Percentiles rank a stretch among this genome's conserved stretches.
Conservation (phyloP, 2,888 invertebrate genomes). For the Dendrolimus houi region DNA sequence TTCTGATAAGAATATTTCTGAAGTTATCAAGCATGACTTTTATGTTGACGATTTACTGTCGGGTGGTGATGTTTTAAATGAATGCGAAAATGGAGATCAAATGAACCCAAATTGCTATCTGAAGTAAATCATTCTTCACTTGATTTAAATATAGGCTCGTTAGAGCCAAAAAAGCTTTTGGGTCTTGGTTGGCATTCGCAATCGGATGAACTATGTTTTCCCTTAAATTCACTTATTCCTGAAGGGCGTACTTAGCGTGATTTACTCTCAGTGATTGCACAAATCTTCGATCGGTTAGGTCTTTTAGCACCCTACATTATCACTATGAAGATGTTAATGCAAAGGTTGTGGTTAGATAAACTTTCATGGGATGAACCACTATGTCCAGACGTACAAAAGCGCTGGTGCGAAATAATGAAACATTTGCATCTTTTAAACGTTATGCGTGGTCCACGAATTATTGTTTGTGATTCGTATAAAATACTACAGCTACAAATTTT, state of each 20-base stretch:
- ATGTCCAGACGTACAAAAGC: neutral
- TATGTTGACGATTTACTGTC: too few relatives aligned
- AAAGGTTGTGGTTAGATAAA: conserved; percentile 14
- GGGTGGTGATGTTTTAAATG: too few relatives aligned
- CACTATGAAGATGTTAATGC: neutral
- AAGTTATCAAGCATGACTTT: too few relatives aligned
- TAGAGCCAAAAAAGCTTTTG: conserved; percentile 6
- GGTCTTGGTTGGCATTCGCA: conserved; percentile 12
- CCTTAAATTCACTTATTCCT: neutral
- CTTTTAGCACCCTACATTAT: conserved; percentile 16
- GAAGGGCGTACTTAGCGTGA: conserved; percentile 12
- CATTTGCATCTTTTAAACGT: conserved; percentile 11
- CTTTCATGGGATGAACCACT: conserved; percentile 17
- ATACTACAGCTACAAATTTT: conserved; percentile 19
- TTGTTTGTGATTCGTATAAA: conserved; percentile 11
- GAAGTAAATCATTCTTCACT: too few relatives aligned
- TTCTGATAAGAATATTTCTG: too few relatives aligned
- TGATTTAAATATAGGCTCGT: too few relatives aligned
- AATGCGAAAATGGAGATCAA: too few relatives aligned
- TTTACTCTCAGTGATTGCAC: conserved; percentile 13
- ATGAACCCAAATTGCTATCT: too few relatives aligned
- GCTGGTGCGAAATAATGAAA: neutral
- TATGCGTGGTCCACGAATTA: conserved; percentile 13
- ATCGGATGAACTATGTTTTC: conserved; percentile 9
- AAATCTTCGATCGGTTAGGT: conserved; percentile 20